Percentiles rank a stretch among this genome's conserved stretches.
Evolutionary conservation across 1,140 invertebrate species (phyloP).

Genomic region (Pogonomyrmex californicus): DNA sequence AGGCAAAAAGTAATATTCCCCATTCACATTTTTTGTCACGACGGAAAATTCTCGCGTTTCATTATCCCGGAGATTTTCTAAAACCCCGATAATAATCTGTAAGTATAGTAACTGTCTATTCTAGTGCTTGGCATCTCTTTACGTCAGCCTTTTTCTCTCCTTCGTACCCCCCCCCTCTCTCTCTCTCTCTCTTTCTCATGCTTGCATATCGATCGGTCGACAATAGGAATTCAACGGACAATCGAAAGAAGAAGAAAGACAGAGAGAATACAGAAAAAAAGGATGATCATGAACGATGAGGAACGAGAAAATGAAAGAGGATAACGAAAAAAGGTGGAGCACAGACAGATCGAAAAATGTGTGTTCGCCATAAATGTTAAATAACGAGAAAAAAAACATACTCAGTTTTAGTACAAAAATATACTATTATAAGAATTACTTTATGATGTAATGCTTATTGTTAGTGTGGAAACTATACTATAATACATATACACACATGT

Average conservation of each 20-base stretch:
- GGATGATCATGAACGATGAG: neutral
- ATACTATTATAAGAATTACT: conserved; percentile 5
- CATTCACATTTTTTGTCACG: conserved; percentile 3
- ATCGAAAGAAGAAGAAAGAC: conserved; percentile 36
- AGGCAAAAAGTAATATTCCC: conserved; percentile 32
- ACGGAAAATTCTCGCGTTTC: conserved; percentile 9
- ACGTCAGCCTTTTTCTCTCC: conserved; percentile 7
- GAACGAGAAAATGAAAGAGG: conserved; percentile 4
- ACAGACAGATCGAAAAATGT: neutral
- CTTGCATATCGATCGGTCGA: conserved; percentile 63
- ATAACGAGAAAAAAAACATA: conserved; percentile 2
- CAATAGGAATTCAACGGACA: conserved; percentile 50
- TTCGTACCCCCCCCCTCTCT: neutral
- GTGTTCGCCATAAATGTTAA: conserved; percentile 12
- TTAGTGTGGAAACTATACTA: neutral
- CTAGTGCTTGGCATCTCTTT: conserved; percentile 33
- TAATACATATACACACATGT: neutral
- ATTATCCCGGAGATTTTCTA: conserved; percentile 55
- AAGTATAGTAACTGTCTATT: conserved; percentile 42
- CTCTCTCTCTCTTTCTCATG: neutral
- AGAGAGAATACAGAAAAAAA: conserved; percentile 34
- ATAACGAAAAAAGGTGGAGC: neutral
- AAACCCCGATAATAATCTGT: conserved; percentile 58
- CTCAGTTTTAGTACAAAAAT: neutral
- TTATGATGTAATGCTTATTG: neutral